A percentile compares a stretch with the other conserved stretches of the same genome.
phyloP scores from a whole-genome alignment of 2,888 invertebrate species.

The Corbicula japonica region DNA sequence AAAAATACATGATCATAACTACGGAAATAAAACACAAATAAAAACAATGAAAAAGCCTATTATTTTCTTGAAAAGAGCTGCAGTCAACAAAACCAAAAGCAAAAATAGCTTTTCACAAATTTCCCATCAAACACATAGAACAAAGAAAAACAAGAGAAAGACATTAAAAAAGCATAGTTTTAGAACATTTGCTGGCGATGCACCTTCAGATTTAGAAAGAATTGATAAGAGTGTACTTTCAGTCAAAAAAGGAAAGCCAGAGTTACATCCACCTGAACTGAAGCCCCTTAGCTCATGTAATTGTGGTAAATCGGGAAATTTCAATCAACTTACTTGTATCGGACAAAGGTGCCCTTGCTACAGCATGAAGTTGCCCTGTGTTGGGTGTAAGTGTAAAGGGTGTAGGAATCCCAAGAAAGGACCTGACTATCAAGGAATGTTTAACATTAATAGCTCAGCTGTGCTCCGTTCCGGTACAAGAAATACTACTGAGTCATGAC shows the following conservation, averaged over 20 bases:
- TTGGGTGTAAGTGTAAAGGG: conserved; percentile 96
- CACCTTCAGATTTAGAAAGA: conserved; percentile 43
- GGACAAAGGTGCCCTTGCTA: conserved; percentile 98
- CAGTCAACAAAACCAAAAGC: conserved; percentile 35
- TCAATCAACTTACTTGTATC: conserved; percentile 96
- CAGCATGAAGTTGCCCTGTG: conserved; percentile 95
- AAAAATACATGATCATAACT: conserved; percentile 1
- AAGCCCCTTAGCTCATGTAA: conserved; percentile 89
- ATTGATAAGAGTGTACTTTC: conserved; percentile 55
- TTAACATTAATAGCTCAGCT: conserved; percentile 41
- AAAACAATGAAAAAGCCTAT: conserved; percentile 26
- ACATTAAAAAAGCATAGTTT: conserved; percentile 16
- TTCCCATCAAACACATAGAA: conserved; percentile 3
- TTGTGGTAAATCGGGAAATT: conserved; percentile 96
- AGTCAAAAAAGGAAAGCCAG: conserved; percentile 60
- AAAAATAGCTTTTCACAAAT: conserved; percentile 20
- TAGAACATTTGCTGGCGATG: conserved; percentile 19
- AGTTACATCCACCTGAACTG: conserved; percentile 55
- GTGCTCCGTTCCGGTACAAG: conserved; percentile 51
- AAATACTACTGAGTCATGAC: conserved; percentile 29
- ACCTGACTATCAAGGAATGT: conserved; percentile 44
- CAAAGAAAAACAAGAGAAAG: conserved; percentile 8
- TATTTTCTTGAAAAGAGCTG: conserved; percentile 46
- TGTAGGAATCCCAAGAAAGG: conserved; percentile 92
- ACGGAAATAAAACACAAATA: conserved; percentile 8